Evolutionary conservation across 2,797 vertebrate species (phyloP).

Genomic region (Gadopsis bispinosus): DNA sequence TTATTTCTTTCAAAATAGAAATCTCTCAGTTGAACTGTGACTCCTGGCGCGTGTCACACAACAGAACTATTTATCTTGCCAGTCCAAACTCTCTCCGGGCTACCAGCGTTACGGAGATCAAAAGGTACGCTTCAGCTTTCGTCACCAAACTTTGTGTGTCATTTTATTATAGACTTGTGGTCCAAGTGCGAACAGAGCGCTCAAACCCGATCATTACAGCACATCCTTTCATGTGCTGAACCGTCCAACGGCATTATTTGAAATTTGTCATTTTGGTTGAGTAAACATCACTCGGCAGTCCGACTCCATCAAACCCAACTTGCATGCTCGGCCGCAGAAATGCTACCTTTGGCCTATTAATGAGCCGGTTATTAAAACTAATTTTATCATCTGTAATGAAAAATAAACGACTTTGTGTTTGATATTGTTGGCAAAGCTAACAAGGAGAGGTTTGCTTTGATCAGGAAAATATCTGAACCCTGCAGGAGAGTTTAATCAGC

Average conservation of each 20-base stretch:
- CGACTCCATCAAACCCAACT: slow-evolving; percentile 25
- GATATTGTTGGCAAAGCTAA: slow-evolving; percentile 78
- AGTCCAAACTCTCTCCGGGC: slow-evolving; percentile 12
- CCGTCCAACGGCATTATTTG: slow-evolving; percentile 45
- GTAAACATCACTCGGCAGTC: slow-evolving; percentile 47
- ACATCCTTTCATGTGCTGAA: slow-evolving; percentile 60
- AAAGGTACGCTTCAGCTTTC: slow-evolving; percentile 54
- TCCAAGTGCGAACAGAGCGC: slow-evolving; percentile 30
- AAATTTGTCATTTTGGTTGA: slow-evolving; percentile 59
- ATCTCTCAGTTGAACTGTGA: background rate
- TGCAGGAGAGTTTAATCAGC: slow-evolving; percentile 78
- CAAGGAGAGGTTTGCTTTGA: slow-evolving; percentile 77
- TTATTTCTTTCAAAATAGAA: slow-evolving; percentile 2
- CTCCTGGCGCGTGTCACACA: slow-evolving; percentile 2
- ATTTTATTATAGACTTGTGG: slow-evolving; percentile 55
- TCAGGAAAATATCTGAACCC: slow-evolving; percentile 74
- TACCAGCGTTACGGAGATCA: slow-evolving; percentile 47
- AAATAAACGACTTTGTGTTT: slow-evolving; percentile 62
- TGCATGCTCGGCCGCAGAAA: slow-evolving; percentile 22
- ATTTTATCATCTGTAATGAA: slow-evolving; percentile 63
- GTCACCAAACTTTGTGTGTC: slow-evolving; percentile 43
- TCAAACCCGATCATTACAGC: slow-evolving; percentile 58
- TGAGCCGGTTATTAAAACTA: slow-evolving; percentile 56
- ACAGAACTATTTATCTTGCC: slow-evolving; percentile 4
- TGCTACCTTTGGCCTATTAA: slow-evolving; percentile 59